Evolutionary conservation across 2,113 vertebrate species (phyloP), one percentile per base, ranked within the genome.

Genomic region (Phyllostomus discolor): DNA sequence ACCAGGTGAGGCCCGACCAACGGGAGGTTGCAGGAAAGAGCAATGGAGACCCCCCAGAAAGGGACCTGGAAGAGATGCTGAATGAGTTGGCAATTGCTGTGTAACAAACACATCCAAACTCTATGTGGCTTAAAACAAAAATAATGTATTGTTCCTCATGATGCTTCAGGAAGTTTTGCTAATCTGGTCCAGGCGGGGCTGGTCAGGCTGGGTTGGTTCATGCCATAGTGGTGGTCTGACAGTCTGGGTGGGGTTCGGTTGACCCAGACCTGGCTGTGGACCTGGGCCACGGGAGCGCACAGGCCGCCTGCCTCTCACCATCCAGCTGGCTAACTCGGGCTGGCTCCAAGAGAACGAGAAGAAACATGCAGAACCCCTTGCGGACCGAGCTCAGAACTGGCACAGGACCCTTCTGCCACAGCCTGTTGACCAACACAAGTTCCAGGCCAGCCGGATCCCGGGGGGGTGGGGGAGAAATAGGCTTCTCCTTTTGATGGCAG

Each of bases 281-380:
- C 5, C 10, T 31, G 52, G 43, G 31, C 19, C 19, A 5, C 10
- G 52, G 50, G 19, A 24, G 5, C 15, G 9, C 1, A 0, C 4
- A 38, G 46, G 41, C 1, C 17, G 6, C 22, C 59, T 31, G 1
- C 33, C 5, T 38, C 33, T 72, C 24, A 0, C 12, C 22, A 9
- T 33, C 33, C 64, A 17, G 17, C 48, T 38, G 33, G 70, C 67
- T 48, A 57, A 10, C 35, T 38, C 33, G 35, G 10, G 17, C 59
- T 62, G 7, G 17, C 62, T 46, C 26, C 19, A 3, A 84, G 75
- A 22, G 31, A 38, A 12, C 54, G 79, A 28, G 35, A 38, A 10
- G 33, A 57, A 35, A 9, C 15, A 15, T 0, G 2, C 5, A 50
- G n/a, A 9, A 10, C 20, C 3, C 50, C 26, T 28, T 33, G 52